phyloP scores from a whole-genome alignment of 2,797 vertebrate genomes.

The Xenentodon cancila region DNA sequence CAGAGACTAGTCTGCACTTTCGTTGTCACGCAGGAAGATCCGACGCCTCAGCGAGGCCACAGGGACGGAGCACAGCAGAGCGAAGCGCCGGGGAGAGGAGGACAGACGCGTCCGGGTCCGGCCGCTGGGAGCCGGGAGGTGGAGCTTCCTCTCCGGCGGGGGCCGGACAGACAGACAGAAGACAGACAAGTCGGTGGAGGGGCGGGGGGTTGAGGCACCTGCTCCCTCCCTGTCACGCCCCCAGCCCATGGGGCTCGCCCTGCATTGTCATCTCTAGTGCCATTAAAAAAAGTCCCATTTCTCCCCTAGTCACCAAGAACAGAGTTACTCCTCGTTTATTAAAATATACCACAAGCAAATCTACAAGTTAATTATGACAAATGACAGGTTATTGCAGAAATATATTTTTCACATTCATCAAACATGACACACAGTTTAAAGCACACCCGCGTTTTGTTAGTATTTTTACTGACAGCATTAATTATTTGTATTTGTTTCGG shows the following conservation, averaged over 20 bases:
- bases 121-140: constrained; percentile 73
- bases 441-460: not conserved
- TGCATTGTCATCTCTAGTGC: constrained; percentile 57
- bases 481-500: constrained; percentile 6
- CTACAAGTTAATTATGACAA: constrained; percentile 2
- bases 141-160: constrained; percentile 70
- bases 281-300: constrained; percentile 53
- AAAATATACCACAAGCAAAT: not conserved
- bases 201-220: constrained; percentile 77
- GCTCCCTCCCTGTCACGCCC: constrained; percentile 76
- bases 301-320: constrained; percentile 33
- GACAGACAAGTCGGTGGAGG: constrained; percentile 40
- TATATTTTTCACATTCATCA: not conserved
- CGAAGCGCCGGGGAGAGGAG: constrained; percentile 68
- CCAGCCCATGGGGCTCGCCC: constrained; percentile 63
- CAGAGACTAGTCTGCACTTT: constrained; percentile 68
- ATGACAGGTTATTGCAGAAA: not conserved
- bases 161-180: constrained; percentile 54
- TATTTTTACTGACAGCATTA: not conserved
- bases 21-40: constrained; percentile 78
- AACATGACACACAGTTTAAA: not conserved
- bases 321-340: constrained; percentile 43
- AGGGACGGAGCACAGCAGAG: constrained; percentile 67
- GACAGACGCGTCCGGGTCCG: constrained; percentile 73
- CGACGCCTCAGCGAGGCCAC: constrained; percentile 73